Evolutionary conservation across 1,140 invertebrate genomes (phyloP).

Genomic region (Ylistrum balloti): DNA sequence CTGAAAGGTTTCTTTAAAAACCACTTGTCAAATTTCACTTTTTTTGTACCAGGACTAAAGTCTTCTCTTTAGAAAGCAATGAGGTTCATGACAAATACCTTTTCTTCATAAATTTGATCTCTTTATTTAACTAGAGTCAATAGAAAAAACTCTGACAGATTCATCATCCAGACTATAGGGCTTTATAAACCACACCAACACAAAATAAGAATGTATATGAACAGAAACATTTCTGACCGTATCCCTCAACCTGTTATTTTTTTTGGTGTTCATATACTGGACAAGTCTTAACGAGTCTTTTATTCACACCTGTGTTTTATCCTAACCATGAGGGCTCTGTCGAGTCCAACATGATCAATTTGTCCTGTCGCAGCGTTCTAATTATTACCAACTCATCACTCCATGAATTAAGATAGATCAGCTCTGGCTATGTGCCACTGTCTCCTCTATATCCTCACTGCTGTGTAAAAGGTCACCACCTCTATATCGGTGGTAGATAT

Average conservation of each 20-base stretch:
- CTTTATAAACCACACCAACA: neutral
- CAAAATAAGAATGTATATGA: neutral
- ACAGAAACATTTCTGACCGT: neutral
- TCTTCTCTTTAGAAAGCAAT: neutral
- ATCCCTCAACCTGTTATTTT: neutral
- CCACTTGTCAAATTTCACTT: constrained; percentile 32
- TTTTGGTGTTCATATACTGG: neutral
- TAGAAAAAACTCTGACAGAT: neutral
- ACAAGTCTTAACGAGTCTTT: neutral
- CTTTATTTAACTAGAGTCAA: neutral
- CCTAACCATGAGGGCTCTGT: constrained; percentile 3
- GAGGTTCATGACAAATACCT: neutral
- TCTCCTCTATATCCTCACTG: neutral
- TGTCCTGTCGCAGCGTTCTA: constrained; percentile 1
- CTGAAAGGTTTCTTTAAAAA: neutral
- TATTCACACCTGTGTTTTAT: neutral
- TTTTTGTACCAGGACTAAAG: constrained; percentile 32
- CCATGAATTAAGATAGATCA: neutral
- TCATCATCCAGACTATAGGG: neutral
- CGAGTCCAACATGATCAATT: neutral
- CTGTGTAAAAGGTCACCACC: neutral
- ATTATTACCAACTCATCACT: constrained; percentile 18
- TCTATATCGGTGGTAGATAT: neutral
- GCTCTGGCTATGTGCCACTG: neutral
- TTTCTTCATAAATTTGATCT: neutral